Evolutionary conservation across 2,113 vertebrate genomes (phyloP), one percentile per base, ranked within the genome.

Genomic region (Anguilla rostrata): DNA sequence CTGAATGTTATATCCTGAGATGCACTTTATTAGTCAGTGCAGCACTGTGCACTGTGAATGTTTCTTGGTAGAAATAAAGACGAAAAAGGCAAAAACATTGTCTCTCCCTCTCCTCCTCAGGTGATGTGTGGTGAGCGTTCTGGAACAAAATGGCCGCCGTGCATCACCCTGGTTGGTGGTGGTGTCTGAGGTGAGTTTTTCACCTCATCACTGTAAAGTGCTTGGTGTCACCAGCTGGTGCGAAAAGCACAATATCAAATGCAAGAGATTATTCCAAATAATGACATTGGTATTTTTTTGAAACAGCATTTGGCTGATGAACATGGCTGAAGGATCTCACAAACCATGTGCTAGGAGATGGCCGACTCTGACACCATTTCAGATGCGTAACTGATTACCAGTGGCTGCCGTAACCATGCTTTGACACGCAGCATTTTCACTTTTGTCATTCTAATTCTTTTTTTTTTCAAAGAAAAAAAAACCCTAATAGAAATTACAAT

Each of bases 381-480:
- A 78, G 83, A 43, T 29, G 60, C 39, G 7, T 78, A n/a, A n/a
- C 60, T 75, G 78, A 84, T 75, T 78, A 34, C 26, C n/a, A 71
- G 6, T 5, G 22, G 63, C 22, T 71, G 22, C 63, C 26, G 9
- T 71, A 43, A 39, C 39, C 18, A 26, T 43, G 60, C 83, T 26
- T 20, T 39, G 14, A 57, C 39, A 3, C 20, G 20, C 40, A 71
- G 20, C 14, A 29, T 75, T 75, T 46, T 16, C 26, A 1, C 8
- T 34, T 84, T 43, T 71, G 39, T 75, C 41, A 63, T 75, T 75
- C 39, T 41, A 71, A 63, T 8, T 40, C 60, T 14, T 39, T 83
- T n/a, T 49, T 39, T 39, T 34, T 34, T 34, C 9, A 39, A 63
- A 84, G 12, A 29, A 83, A 83, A 83, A 34, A 53, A 84, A 40